Evolutionary conservation across 2,888 invertebrate genomes (phyloP).

Genomic region (Sarcophaga subvicina): DNA sequence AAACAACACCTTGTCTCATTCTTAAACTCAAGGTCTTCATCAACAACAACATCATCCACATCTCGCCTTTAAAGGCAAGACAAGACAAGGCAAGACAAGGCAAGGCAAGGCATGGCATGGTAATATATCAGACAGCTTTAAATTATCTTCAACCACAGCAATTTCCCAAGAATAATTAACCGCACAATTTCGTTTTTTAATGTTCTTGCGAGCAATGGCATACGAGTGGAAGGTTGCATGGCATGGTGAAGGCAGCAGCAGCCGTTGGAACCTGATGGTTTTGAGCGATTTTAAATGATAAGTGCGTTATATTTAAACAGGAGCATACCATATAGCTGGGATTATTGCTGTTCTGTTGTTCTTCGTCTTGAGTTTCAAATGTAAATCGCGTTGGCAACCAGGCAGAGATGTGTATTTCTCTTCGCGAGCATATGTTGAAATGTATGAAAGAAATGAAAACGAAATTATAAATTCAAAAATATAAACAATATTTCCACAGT

Average conservation of each 20-base stretch:
- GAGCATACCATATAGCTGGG: too few relatives aligned
- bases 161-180: conserved; percentile 62
- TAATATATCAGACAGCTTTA: conserved; percentile 35
- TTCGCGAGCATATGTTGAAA: conserved; percentile 5
- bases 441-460: not conserved
- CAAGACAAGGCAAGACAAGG: too few relatives aligned
- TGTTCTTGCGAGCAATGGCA: not conserved
- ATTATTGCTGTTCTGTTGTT: not conserved
- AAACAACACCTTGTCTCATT: not conserved
- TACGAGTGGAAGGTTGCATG: not conserved
- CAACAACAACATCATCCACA: conserved; percentile 10
- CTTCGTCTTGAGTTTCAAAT: not conserved
- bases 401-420: not conserved
- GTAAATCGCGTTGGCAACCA: not conserved
- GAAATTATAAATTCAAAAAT: not conserved
- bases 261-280: not conserved
- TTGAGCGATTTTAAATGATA: conserved; percentile 22
- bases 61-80: conserved; percentile 17
- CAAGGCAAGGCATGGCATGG: too few relatives aligned
- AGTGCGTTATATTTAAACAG: not conserved
- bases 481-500: conserved; percentile 3
- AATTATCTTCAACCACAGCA: conserved; percentile 54
- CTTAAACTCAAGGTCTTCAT: not conserved
- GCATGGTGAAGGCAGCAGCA: not conserved
- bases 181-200: conserved; percentile 28